Evolutionary conservation across 2,797 vertebrate species (phyloP).

Genomic region (Channa striata): DNA sequence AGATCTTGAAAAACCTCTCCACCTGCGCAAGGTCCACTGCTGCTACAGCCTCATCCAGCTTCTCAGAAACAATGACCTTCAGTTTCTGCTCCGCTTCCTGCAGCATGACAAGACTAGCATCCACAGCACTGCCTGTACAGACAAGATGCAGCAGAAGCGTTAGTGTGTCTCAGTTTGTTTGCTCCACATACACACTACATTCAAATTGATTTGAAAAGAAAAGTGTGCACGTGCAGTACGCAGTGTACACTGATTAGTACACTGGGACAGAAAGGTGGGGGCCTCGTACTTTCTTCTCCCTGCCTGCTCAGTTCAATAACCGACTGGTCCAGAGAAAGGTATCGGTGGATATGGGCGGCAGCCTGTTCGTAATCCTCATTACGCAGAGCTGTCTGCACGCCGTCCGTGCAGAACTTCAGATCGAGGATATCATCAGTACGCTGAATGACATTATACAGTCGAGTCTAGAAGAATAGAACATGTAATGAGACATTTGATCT

Average conservation of each 20-base stretch:
- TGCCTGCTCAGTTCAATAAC: conserved; percentile 98
- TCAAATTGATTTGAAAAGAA: conserved; percentile 7
- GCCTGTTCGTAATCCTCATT: conserved; percentile 97
- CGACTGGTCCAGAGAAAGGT: conserved; percentile 96
- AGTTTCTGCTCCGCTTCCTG: conserved; percentile 96
- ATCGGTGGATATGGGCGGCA: conserved; percentile 96
- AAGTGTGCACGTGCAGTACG: not conserved
- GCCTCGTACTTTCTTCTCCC: conserved; percentile 91
- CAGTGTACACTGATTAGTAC: not conserved
- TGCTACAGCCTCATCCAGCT: conserved; percentile 90
- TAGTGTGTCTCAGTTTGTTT: not conserved
- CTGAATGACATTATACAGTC: conserved; percentile 98
- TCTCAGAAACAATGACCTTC: conserved; percentile 92
- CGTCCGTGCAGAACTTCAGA: conserved; percentile 98
- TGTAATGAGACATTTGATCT: too few relatives aligned
- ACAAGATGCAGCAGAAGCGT: not conserved
- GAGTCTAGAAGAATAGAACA: conserved; percentile 82
- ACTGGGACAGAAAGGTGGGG: conserved; percentile 12
- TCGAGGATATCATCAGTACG: conserved; percentile 97
- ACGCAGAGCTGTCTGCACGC: conserved; percentile 93
- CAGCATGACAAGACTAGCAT: conserved; percentile 93
- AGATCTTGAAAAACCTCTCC: conserved; percentile 99
- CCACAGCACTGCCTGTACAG: conserved; percentile 90
- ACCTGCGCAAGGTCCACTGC: conserved; percentile 93
- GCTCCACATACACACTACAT: not conserved